A percentile compares a stretch with the other conserved stretches of the same genome.
phyloP scores from a whole-genome alignment of 2,888 invertebrate species.

The Tinea semifulvella region DNA sequence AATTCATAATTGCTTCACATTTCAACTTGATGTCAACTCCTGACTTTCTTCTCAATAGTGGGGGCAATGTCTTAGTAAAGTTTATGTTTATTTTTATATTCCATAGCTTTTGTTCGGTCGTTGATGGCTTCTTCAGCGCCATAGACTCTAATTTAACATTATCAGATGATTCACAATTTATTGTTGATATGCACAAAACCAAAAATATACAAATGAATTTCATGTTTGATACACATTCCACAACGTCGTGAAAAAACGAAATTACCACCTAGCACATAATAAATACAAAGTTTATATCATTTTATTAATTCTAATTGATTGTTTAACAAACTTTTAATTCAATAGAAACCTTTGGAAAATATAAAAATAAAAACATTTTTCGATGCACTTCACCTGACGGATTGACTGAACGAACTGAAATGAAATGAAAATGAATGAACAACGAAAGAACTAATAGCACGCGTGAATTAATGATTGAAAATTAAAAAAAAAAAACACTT shows the following conservation, averaged over 20 bases:
- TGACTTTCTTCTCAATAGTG: slow-evolving; percentile 32
- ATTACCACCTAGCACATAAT: not conserved
- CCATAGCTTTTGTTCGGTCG: slow-evolving; percentile 49
- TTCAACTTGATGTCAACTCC: slow-evolving; percentile 44
- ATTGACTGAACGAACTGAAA: too few relatives aligned
- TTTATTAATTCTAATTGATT: not conserved
- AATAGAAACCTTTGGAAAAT: not conserved
- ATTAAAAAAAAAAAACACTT: too few relatives aligned
- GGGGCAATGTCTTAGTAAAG: slow-evolving; percentile 48
- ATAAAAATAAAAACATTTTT: not conserved
- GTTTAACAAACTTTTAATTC: not conserved
- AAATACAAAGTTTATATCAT: not conserved
- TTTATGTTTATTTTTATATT: slow-evolving; percentile 37
- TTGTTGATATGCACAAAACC: slow-evolving; percentile 41
- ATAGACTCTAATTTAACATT: slow-evolving; percentile 36
- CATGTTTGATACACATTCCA: slow-evolving; percentile 54
- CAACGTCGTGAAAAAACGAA: not conserved
- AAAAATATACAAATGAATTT: slow-evolving; percentile 48
- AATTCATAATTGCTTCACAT: slow-evolving; percentile 56
- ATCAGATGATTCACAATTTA: slow-evolving; percentile 34
- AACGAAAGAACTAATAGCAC: too few relatives aligned
- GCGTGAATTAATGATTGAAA: too few relatives aligned
- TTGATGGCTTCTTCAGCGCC: slow-evolving; percentile 33
- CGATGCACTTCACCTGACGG: too few relatives aligned
- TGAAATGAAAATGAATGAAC: too few relatives aligned